A percentile compares a stretch with the other conserved stretches of the same genome.
Evolutionary conservation across 2,888 invertebrate genomes (phyloP).

Genomic region (Acanthoscelides obtectus): DNA sequence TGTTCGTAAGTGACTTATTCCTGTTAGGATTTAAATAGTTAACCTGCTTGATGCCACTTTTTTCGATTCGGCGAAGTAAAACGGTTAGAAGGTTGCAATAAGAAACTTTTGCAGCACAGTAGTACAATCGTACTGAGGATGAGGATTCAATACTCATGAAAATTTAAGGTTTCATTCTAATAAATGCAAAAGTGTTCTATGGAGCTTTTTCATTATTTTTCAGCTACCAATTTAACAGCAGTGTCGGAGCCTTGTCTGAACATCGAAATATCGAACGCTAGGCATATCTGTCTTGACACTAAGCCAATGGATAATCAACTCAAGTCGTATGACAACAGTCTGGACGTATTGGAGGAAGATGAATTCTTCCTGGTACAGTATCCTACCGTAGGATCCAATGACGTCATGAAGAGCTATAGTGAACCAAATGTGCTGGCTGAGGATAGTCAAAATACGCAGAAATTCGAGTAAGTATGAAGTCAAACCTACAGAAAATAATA

Average conservation of each 20-base stretch:
- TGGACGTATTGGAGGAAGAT: slow-evolving; percentile 31
- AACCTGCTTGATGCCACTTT: too few species aligned
- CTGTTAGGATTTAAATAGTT: too few species aligned
- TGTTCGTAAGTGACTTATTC: too few species aligned
- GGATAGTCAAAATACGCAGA: slow-evolving; percentile 9
- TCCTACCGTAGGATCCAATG: slow-evolving; percentile 27
- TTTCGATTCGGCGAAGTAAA: too few species aligned
- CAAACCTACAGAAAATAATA: not conserved
- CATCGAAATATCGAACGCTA: slow-evolving; percentile 24
- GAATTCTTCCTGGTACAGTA: slow-evolving; percentile 46
- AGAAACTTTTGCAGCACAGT: too few species aligned
- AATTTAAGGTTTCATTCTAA: too few species aligned
- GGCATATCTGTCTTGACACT: slow-evolving; percentile 36
- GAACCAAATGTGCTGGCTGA: slow-evolving; percentile 38
- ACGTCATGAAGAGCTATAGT: slow-evolving; percentile 37
- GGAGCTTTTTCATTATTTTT: too few species aligned
- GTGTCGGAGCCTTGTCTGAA: slow-evolving; percentile 32
- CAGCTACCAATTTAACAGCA: slow-evolving; percentile 6
- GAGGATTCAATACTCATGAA: too few species aligned
- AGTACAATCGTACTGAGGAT: too few species aligned
- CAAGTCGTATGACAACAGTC: slow-evolving; percentile 36
- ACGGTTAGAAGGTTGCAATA: too few species aligned
- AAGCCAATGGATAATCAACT: slow-evolving; percentile 31
- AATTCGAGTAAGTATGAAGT: not conserved
- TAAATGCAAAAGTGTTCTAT: too few species aligned